phyloP scores from a whole-genome alignment of 1,140 invertebrate genomes.

The Stratiolaelaps scimitus region DNA sequence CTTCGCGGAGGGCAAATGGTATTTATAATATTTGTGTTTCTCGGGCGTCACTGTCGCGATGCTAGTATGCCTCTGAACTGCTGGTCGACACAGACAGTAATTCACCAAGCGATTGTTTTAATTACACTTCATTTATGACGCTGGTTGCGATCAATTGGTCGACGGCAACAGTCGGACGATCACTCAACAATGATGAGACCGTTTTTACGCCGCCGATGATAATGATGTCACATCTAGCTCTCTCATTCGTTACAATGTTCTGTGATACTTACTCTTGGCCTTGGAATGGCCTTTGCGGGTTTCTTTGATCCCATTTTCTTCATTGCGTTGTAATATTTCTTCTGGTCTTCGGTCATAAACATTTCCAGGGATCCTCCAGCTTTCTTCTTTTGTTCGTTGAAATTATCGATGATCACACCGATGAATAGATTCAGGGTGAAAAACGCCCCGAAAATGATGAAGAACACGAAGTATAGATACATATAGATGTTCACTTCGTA shows the following conservation, averaged over 20 bases:
- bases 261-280: constrained; percentile 62
- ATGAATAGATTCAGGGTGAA: constrained; percentile 96
- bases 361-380: constrained; percentile 93
- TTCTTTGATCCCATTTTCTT: constrained; percentile 98
- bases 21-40: no score
- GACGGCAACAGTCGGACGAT: constrained; percentile 11
- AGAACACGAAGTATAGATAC: constrained; percentile 96
- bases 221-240: no score
- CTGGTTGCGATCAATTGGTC: not conserved
- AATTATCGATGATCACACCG: constrained; percentile 96
- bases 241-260: no score
- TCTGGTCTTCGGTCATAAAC: constrained; percentile 99
- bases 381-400: constrained; percentile 99
- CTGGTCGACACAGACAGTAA: no score
- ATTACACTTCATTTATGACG: no score
- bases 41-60: no score
- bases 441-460: constrained; percentile 93
- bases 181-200: no score
- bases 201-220: no score
- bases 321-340: constrained; percentile 99
- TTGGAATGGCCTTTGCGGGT: constrained; percentile 90
- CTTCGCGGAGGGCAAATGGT: no score
- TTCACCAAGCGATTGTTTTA: no score
- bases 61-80: no score
- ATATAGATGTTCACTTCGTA: constrained; percentile 88